phyloP scores from a whole-genome alignment of 2,888 invertebrate genomes.

The Hypomecis atomaria region DNA sequence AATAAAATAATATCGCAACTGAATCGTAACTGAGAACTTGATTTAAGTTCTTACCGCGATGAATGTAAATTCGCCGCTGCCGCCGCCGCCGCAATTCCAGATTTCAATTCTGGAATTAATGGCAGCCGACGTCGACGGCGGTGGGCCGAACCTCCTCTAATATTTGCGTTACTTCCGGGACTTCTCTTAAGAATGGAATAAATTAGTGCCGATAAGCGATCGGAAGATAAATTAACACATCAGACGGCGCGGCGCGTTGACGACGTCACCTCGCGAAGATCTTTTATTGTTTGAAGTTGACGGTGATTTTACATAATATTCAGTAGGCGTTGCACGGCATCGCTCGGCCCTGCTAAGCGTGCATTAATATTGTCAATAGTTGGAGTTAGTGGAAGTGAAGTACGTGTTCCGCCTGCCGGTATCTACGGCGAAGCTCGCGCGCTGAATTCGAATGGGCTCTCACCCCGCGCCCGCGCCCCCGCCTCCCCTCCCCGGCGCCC shows the following conservation, averaged over 20 bases:
- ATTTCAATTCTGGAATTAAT: slow-evolving; percentile 85
- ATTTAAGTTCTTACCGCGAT: slow-evolving; percentile 85
- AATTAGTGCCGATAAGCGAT: slow-evolving; percentile 71
- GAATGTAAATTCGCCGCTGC: slow-evolving; percentile 81
- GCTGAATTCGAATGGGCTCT: slow-evolving; percentile 82
- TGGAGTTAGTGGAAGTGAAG: slow-evolving; percentile 84
- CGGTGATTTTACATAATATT: slow-evolving; percentile 60
- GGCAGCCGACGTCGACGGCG: slow-evolving; percentile 67
- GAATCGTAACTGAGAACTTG: slow-evolving; percentile 85
- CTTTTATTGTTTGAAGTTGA: slow-evolving; percentile 4
- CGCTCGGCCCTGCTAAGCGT: slow-evolving; percentile 81
- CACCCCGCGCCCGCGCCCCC: slow-evolving; percentile 53
- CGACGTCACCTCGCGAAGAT: background rate
- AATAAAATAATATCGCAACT: slow-evolving; percentile 85
- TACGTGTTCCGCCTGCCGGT: slow-evolving; percentile 84
- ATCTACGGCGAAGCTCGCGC: slow-evolving; percentile 82
- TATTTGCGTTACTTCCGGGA: slow-evolving; percentile 83
- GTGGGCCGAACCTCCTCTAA: slow-evolving; percentile 80
- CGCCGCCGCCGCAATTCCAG: slow-evolving; percentile 80
- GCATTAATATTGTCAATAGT: slow-evolving; percentile 85
- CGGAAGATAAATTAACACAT: slow-evolving; percentile 40
- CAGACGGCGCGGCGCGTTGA: slow-evolving; percentile 1
- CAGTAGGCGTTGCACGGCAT: slow-evolving; percentile 70
- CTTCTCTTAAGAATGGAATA: slow-evolving; percentile 80
- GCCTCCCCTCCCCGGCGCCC: slow-evolving; percentile 51